phyloP scores from a whole-genome alignment of 2,113 vertebrate species.

The Gasterosteus nipponicus region DNA sequence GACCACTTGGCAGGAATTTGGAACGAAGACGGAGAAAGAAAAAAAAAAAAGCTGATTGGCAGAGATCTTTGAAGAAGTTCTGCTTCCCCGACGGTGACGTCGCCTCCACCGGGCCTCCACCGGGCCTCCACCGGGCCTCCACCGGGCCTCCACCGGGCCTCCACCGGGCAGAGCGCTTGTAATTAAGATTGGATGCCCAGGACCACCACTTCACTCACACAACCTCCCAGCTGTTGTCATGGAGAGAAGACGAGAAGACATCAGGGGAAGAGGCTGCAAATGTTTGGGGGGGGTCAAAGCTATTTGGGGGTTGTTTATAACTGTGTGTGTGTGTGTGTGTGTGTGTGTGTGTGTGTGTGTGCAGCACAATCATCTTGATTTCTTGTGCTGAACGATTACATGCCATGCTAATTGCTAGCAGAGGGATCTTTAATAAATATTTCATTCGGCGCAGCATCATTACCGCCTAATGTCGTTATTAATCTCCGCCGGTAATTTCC shows the following conservation, averaged over 20 bases:
- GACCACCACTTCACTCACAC: slow-evolving; percentile 47
- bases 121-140: slow-evolving; percentile 29
- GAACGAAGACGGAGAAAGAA: slow-evolving; percentile 41
- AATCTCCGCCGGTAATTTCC: slow-evolving; percentile 84
- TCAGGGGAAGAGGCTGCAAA: slow-evolving; percentile 55
- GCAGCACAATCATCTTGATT: slow-evolving; percentile 82
- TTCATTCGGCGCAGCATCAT: slow-evolving; percentile 84
- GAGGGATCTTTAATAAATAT: slow-evolving; percentile 89
- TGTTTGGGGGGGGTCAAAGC: slow-evolving; percentile 30
- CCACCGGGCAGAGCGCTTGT: slow-evolving; percentile 51
- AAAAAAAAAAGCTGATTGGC: slow-evolving; percentile 32
- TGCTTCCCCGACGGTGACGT: slow-evolving; percentile 62
- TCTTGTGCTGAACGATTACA: slow-evolving; percentile 83
- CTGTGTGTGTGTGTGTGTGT: slow-evolving; percentile 6
- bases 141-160: slow-evolving; percentile 29
- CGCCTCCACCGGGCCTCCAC: slow-evolving; percentile 28
- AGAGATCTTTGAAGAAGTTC: slow-evolving; percentile 39
- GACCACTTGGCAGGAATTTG: slow-evolving; percentile 73
- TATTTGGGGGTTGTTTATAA: slow-evolving; percentile 38
- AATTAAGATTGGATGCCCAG: slow-evolving; percentile 81
- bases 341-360: slow-evolving; percentile 38
- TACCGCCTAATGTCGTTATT: slow-evolving; percentile 85
- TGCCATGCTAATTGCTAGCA: slow-evolving; percentile 86
- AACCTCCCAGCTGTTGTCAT: slow-evolving; percentile 76
- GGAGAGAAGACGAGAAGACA: slow-evolving; percentile 51